Conservation (phyloP, 2,113 vertebrate species). For the Furnarius figulus region DNA sequence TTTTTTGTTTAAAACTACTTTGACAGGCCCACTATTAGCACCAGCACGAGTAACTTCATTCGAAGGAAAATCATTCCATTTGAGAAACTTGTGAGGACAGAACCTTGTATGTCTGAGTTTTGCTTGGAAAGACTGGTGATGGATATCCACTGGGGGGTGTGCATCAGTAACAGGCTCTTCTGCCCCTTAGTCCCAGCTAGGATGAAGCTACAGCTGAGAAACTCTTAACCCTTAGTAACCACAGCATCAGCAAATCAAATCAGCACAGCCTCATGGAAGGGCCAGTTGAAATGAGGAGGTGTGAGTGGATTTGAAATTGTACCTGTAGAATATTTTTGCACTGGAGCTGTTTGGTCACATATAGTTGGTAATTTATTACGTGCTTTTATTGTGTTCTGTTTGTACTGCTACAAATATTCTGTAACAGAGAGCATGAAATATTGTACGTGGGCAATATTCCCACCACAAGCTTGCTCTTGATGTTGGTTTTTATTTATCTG, state of each 20-base stretch:
- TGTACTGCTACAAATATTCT: not conserved
- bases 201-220: not conserved
- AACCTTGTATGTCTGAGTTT: not conserved
- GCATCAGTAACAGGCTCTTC: not conserved
- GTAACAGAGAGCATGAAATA: not conserved
- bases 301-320: not conserved
- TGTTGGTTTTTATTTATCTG: not conserved
- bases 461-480: not conserved
- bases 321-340: not conserved
- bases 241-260: not conserved
- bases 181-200: not conserved
- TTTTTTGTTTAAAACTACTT: not conserved
- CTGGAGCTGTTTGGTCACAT: not conserved
- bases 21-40: not conserved
- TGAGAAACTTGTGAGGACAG: not conserved
- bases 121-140: not conserved
- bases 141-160: fast-evolving
- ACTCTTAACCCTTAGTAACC: not conserved
- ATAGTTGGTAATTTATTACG: not conserved
- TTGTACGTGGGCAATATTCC: not conserved
- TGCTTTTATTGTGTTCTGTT: not conserved
- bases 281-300: not conserved
- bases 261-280: not conserved
- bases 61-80: not conserved
- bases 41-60: not conserved